Base-by-base conservation (phyloP, 2,113 vertebrate species). In the Tonatia bakeri region DNA sequence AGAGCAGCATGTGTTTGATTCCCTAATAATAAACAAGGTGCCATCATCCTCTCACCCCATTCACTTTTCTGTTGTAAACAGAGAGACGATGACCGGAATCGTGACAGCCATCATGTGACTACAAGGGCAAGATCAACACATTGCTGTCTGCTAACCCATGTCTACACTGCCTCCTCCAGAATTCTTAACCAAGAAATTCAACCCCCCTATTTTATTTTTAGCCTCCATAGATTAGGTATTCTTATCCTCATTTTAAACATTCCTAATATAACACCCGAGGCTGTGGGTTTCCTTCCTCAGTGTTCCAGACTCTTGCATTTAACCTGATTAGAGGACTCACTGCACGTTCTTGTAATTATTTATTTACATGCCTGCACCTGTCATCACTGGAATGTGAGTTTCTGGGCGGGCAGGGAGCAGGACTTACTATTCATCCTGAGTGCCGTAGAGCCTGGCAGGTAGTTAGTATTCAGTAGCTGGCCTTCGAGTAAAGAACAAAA, bases 391-490 rank as follows among this genome's bases (percentile, higher is more conserved):
- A 40, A 52, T 70, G 38, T 28, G 90, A 70, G 38, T 59, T 84
- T 89, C 75, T 26, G 91, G 56, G 59, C 56, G 59, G 70, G 86
- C 38, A 83, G 79, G 17, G 64, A 96, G 43, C 50, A 16, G 28
- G 73, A 69, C 54, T 93, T 69, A 64, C 67, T 86, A 80, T 87
- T 77, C 75, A 92, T 72, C 56, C 67, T 0, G 61, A 45, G 75
- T 52, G 80, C 70, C 56, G 72, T 4, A 14, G 87, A 20, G 70
- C 64, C 80, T 61, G 87, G 64, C 54, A 73, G 45, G 54, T 33
- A 61, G 54, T 95, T 91, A 83, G 95, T 76, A 94, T 90, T 94
- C 88, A 33, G 28, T 24, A 61, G 86, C 72, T 94, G 85, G 59
- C 72, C 80, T 94, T 65, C 91, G 56, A 65, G 36, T 87, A 86